Evolutionary conservation across 2,797 vertebrate species (phyloP).

Genomic region (Nyctibius grandis): DNA sequence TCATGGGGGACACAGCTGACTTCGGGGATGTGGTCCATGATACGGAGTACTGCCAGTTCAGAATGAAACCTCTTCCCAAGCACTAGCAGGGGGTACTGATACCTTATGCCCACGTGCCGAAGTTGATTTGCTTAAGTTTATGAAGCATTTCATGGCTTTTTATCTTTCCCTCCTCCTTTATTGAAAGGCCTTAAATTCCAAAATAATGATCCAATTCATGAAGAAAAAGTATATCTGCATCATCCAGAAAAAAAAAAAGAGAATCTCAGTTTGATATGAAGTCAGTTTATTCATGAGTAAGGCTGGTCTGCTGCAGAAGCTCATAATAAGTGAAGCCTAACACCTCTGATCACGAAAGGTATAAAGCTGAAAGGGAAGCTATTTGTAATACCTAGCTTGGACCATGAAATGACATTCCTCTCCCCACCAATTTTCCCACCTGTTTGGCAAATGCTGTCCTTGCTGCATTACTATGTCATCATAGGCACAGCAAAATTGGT

Average conservation of each 20-base stretch:
- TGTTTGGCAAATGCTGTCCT: neutral
- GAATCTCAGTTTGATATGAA: neutral
- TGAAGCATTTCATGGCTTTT: neutral
- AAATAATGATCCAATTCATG: neutral
- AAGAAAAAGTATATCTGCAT: neutral
- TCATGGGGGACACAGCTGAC: accelerated
- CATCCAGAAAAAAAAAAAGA: neutral
- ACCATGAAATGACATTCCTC: neutral
- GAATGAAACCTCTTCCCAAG: neutral
- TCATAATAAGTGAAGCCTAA: neutral
- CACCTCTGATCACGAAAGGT: neutral
- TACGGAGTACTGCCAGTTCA: neutral
- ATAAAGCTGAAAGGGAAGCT: neutral
- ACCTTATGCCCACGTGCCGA: neutral
- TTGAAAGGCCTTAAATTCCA: neutral
- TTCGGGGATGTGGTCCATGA: neutral
- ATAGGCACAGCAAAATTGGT: neutral
- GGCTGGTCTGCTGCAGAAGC: neutral
- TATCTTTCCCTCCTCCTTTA: neutral
- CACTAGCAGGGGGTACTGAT: neutral
- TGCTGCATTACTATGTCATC: neutral
- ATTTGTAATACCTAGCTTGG: neutral
- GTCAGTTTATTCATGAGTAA: neutral
- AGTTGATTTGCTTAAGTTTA: neutral
- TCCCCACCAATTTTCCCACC: neutral